Evolutionary conservation across 2,113 vertebrate genomes (phyloP).

Genomic region (Excalfactoria chinensis): DNA sequence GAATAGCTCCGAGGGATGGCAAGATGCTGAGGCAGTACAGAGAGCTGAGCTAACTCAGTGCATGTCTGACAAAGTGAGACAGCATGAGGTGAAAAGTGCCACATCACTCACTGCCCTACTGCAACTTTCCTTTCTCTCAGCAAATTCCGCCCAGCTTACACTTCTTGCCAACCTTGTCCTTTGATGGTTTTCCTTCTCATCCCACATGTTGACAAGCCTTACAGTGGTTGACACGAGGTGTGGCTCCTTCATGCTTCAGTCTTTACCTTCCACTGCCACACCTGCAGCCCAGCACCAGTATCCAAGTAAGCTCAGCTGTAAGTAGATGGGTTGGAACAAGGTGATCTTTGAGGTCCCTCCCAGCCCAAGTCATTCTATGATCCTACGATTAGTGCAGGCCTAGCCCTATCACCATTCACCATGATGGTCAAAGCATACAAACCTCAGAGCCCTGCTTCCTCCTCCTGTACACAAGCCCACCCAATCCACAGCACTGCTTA

Average conservation of each 20-base stretch:
- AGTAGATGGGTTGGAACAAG: no score
- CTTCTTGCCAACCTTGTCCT: background rate
- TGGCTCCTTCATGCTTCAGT: background rate
- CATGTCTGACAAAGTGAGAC: accelerated
- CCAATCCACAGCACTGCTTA: background rate
- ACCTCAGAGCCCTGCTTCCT: background rate
- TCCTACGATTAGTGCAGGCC: accelerated
- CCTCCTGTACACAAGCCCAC: background rate
- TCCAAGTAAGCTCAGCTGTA: background rate
- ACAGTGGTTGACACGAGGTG: background rate
- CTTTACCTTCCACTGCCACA: background rate
- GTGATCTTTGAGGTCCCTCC: no score
- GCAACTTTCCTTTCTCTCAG: conserved; percentile 34
- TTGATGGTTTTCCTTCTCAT: conserved; percentile 4
- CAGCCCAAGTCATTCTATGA: no score
- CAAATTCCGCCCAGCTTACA: background rate
- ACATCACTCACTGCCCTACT: background rate
- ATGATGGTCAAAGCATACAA: background rate
- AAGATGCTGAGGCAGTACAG: background rate
- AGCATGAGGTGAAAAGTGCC: background rate
- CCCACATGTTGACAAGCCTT: background rate
- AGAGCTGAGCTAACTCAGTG: background rate
- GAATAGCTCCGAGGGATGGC: background rate
- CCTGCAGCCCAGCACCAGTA: background rate
- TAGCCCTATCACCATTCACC: background rate